Conservation (phyloP, 2,797 vertebrate species). For the Enteromius thamalakanensis region DNA sequence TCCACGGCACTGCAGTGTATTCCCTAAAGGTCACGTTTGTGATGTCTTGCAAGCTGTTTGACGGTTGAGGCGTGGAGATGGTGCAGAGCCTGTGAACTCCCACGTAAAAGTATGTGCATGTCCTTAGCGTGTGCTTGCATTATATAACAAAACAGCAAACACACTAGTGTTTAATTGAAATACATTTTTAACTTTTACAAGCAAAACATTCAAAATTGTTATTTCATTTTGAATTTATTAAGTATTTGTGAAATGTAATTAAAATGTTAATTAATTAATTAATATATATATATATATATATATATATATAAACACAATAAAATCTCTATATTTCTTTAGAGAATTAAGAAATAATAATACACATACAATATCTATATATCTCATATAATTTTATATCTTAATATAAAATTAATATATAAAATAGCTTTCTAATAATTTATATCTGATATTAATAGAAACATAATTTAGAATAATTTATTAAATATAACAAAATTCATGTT, state of each 20-base stretch:
- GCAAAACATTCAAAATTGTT: background rate
- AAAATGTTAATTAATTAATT: background rate
- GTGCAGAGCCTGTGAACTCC: constrained; percentile 2
- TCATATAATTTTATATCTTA: too few relatives aligned
- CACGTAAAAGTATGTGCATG: background rate
- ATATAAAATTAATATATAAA: too few relatives aligned
- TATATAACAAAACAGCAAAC: background rate
- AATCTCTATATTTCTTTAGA: too few relatives aligned
- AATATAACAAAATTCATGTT: background rate
- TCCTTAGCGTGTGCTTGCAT: background rate
- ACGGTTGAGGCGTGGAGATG: background rate
- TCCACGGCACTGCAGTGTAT: background rate
- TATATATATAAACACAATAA: too few relatives aligned
- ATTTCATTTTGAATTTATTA: background rate
- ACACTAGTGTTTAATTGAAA: background rate
- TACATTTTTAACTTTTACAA: background rate
- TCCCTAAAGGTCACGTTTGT: constrained; percentile 21
- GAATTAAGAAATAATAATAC: too few relatives aligned
- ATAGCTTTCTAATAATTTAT: too few relatives aligned
- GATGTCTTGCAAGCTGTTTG: constrained; percentile 20
- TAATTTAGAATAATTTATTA: background rate
- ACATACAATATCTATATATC: too few relatives aligned
- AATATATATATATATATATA: background rate
- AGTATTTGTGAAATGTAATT: background rate
- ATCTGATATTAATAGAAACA: background rate